Base-by-base conservation (phyloP, 2,888 invertebrate genomes). In the Drosophila pseudotakahashii region DNA sequence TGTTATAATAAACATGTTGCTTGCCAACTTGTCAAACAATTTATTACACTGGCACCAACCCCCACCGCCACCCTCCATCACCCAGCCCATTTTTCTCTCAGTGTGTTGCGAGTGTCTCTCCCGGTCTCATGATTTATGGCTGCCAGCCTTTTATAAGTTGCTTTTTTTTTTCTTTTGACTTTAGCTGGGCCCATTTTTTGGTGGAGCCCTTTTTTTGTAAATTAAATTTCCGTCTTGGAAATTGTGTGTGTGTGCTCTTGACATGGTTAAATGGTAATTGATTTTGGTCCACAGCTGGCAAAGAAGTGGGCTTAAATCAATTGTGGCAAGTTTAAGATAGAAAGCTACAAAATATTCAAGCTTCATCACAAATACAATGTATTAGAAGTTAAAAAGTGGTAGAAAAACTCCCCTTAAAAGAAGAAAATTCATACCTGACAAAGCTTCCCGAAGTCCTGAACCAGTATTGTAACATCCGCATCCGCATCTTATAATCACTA, bases 1-100 rank as follows among this genome's bases (percentile, higher is more conserved):
- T 86, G 81, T 86, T 86, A 86, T 86, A 82, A 83, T 82, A 82
- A 82, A 86, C 82, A 82, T 86, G 86, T 83, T 83, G 86, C 83
- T 73, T 73, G 86, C 79, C 86, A 82, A 85, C 86, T 82, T 85
- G 82, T 82, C 83, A 85, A 82, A 82, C 81, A 85, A 82, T 82
- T 82, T 82, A 82, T 82, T 80, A 80, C 75, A 73, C 77, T 73
- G 68, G 69, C 51, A 70, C 72, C 54, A 26, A 23, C 23, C 41
- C 37, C 5, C n/a, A n/a, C n/a, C n/a, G n/a, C n/a, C n/a, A n/a
- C n/a, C 37, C 3, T 7, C 10, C 41, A 37, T 30, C 36, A 44
- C 48, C 53, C 23, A n/a, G 34, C 39, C 48, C 23, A 14, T 37
- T 44, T 61, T 51, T 51, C 30, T 61, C 37, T n/a, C 61, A 59